Percentiles rank a stretch among this genome's conserved stretches.
phyloP scores from a whole-genome alignment of 2,797 vertebrate species.

The Crax fasciolata region DNA sequence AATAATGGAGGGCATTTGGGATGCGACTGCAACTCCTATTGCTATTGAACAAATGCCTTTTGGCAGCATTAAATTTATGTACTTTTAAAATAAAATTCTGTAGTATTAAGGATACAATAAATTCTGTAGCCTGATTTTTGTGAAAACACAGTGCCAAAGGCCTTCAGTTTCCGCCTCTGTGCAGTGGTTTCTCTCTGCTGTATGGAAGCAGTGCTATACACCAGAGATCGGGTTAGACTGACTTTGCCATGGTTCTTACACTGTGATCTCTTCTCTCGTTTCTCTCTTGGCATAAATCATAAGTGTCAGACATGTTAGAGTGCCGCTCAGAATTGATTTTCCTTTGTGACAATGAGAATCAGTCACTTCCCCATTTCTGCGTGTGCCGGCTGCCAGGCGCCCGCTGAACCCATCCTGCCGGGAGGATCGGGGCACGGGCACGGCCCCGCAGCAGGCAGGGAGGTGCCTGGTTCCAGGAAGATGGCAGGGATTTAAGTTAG shows the following conservation, averaged over 20 bases:
- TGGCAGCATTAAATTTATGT: neutral
- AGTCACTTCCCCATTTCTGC: neutral
- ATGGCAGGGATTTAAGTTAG: neutral
- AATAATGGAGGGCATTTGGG: neutral
- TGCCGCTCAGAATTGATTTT: neutral
- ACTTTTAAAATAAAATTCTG: neutral
- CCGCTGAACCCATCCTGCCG: neutral
- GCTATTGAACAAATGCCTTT: neutral
- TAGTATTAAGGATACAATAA: neutral
- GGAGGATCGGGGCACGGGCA: neutral
- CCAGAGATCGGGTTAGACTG: neutral
- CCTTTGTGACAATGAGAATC: accelerated
- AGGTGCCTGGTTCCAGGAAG: neutral
- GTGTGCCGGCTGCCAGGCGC: neutral
- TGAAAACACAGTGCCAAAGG: neutral
- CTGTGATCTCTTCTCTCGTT: neutral
- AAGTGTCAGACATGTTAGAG: neutral
- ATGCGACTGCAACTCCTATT: neutral
- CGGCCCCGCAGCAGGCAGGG: neutral
- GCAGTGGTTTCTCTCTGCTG: neutral
- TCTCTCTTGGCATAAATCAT: no score
- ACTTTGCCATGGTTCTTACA: neutral
- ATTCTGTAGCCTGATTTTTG: neutral
- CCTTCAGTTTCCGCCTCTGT: no score
- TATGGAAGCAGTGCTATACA: no score